phyloP scores from a whole-genome alignment of 2,113 vertebrate species.

The Stigmatopora argus region DNA sequence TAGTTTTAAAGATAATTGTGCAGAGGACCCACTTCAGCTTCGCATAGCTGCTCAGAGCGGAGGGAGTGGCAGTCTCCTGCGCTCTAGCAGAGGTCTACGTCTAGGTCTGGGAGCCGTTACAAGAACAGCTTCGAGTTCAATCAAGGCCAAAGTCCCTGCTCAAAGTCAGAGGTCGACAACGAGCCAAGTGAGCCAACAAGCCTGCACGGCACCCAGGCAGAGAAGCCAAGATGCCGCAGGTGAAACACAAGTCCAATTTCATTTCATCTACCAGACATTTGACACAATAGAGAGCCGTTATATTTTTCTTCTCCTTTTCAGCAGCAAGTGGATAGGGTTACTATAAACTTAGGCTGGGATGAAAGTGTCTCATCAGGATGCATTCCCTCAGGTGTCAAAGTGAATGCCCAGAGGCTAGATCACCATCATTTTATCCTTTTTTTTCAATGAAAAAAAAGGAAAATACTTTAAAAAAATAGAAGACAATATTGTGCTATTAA shows the following conservation, averaged over 20 bases:
- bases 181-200: conserved; percentile 79
- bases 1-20: conserved; percentile 44
- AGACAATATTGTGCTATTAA: too few relatives aligned
- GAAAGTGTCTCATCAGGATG: conserved; percentile 56
- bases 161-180: conserved; percentile 76
- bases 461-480: too few relatives aligned
- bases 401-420: too few relatives aligned
- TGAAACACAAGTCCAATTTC: conserved; percentile 46
- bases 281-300: conserved; percentile 15
- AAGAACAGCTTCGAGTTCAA: conserved; percentile 66
- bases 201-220: conserved; percentile 65
- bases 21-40: conserved; percentile 49
- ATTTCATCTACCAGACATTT: conserved; percentile 27
- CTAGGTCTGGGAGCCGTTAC: conserved; percentile 87
- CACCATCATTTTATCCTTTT: too few relatives aligned
- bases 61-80: conserved; percentile 75
- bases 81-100: conserved; percentile 83
- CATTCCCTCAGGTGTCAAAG: conserved; percentile 35
- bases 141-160: conserved; percentile 78
- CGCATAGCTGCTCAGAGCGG: conserved; percentile 42
- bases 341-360: conserved; percentile 40
- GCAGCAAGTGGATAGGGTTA: conserved; percentile 25
- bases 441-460: too few relatives aligned
- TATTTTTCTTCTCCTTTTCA: conserved; percentile 17
- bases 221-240: conserved; percentile 75